A percentile compares a stretch with the other conserved stretches of the same genome.
phyloP scores from a whole-genome alignment of 2,113 vertebrate genomes.

The Saimiri boliviensis region DNA sequence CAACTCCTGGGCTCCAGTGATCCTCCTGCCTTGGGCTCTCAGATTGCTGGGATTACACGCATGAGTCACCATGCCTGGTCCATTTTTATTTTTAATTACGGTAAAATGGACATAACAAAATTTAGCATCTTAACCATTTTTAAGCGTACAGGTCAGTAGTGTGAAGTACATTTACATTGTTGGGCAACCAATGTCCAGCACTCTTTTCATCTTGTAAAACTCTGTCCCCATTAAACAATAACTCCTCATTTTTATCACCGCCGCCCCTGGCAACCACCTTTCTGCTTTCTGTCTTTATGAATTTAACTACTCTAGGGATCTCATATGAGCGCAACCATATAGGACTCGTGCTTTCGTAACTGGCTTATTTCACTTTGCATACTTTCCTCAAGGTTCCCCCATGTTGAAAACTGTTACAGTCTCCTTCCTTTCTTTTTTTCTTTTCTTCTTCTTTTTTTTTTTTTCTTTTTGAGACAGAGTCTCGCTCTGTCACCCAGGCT shows the following conservation, averaged over 20 bases:
- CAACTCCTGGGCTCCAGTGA: too few relatives aligned
- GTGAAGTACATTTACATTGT: background rate
- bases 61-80: too few relatives aligned
- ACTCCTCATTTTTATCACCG: background rate
- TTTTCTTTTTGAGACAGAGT: too few relatives aligned
- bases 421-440: too few relatives aligned
- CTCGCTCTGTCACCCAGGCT: too few relatives aligned
- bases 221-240: background rate
- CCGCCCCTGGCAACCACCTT: background rate
- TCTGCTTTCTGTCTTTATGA: background rate
- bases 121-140: background rate
- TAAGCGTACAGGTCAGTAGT: fast-evolving
- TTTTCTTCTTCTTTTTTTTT: too few relatives aligned
- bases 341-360: background rate
- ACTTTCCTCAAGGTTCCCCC: background rate
- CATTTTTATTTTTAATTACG: background rate
- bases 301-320: background rate
- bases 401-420: too few relatives aligned
- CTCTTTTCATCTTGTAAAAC: background rate
- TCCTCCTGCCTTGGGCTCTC: too few relatives aligned
- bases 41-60: too few relatives aligned
- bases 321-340: background rate
- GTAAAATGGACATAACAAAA: background rate
- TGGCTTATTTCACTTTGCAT: background rate
- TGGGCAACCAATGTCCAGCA: background rate